A percentile compares a stretch with the other conserved stretches of the same genome.
These are phyloP conservation scores for Pitangus sulphuratus DNA, from an alignment of 2,797 vertebrate genomes.

Conservation along the genomic window DNA sequence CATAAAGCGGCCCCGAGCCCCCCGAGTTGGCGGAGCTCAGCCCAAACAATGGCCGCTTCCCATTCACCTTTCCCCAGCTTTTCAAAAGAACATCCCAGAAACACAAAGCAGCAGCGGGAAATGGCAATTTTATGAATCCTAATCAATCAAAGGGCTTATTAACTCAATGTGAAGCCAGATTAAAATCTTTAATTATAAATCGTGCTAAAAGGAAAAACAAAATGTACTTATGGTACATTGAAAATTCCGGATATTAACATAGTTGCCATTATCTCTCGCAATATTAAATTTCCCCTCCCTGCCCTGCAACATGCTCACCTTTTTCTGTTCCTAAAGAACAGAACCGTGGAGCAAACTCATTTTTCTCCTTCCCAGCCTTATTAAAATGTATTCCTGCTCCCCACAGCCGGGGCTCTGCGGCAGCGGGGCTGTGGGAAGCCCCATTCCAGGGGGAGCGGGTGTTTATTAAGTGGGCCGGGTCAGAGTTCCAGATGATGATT, in stretches of 20 bases:
- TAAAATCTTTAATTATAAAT: constrained; percentile 90
- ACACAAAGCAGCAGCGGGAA: constrained; percentile 83
- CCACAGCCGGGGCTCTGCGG: constrained; percentile 14
- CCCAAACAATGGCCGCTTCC: constrained; percentile 81
- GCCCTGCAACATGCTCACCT: constrained; percentile 77
- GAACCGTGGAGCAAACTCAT: constrained; percentile 74
- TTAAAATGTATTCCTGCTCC: constrained; percentile 72
- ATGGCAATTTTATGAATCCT: constrained; percentile 87
- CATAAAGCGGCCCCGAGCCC: constrained; percentile 69
- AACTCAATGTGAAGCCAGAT: constrained; percentile 88
- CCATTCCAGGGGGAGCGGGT: constrained; percentile 24
- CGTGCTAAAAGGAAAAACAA: constrained; percentile 86
- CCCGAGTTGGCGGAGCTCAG: constrained; percentile 76
- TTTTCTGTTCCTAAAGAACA: constrained; percentile 77
- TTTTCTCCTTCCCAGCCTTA: constrained; percentile 72
- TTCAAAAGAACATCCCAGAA: constrained; percentile 82
- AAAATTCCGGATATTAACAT: constrained; percentile 87
- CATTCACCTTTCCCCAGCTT: constrained; percentile 79
- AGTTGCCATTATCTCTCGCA: constrained; percentile 83
- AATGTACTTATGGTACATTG: constrained; percentile 84
- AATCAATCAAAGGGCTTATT: constrained; percentile 88
- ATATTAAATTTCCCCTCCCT: constrained; percentile 78
- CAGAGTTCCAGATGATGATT: constrained; percentile 14
- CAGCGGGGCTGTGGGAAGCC: constrained; percentile 48
- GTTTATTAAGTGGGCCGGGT: constrained; percentile 60